Evolutionary conservation across 2,113 vertebrate species (phyloP), one percentile per base, ranked within the genome.

Genomic region (Hypocryptadius cinnamomeus): DNA sequence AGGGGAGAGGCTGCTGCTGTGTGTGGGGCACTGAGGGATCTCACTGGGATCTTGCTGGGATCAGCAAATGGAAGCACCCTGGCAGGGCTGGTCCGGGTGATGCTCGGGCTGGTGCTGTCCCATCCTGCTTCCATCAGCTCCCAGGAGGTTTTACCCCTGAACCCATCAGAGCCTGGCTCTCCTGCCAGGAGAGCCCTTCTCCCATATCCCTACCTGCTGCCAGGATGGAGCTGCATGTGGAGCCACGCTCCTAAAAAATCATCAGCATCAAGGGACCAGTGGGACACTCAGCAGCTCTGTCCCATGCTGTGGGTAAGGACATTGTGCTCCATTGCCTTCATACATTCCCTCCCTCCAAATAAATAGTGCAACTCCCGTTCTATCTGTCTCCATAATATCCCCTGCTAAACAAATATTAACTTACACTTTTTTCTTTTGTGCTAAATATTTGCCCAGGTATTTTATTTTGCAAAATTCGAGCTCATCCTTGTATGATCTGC

Each of bases 31-130:
- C 86, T 77, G 50, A 3, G 8, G 40, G 65, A 18, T 77, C 91
- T 53, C 42, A 5, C 57, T 21, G 48, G 42, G 18, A 25, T 5
- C 61, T 77, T 6, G 10, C 42, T 69, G 51, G 40, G 50, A 92
- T 37, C 6, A 7, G 45, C 51, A 40, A 30, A 57, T 21, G 50
- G 33, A 47, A 89, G 20, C 48, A 2, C 9, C 17, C 13, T 37
- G 12, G 39, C 20, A 2, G 11, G 0, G 3, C 51, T 31, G 25
- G 48, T 19, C 33, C 0, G 0, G 10, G 19, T 4, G 79, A 42
- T 50, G 31, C 57, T 82, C 2, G 0, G 19, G 4, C 16, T 15
- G 54, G 25, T 13, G 6, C 73, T 8, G 51, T 10, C 76, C 12
- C 30, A 25, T 13, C 63, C 78, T 39, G 33, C 57, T 71, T 13